Base-by-base conservation (phyloP, 1,140 invertebrate species). In the Procambarus virginalis region DNA sequence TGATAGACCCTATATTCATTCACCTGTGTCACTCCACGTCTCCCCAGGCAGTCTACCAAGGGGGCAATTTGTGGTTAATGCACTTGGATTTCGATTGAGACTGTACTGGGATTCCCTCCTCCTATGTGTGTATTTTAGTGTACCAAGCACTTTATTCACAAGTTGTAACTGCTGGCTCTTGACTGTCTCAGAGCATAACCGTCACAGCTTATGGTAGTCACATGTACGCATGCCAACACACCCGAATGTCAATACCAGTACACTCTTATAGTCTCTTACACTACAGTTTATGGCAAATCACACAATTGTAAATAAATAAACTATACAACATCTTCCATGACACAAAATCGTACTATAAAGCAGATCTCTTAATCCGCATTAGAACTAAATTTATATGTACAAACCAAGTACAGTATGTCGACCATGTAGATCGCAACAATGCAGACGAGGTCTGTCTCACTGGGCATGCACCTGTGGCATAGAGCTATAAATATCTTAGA, bases 231-330 rank as follows among this genome's bases (percentile, higher is more conserved):
- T 64, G 20, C 12, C 2, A 22, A 9, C 58, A 14, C 49, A 70
- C 22, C 17, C 48, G 51, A 78, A 55, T 87, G 10, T 64, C 64
- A 34, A 68, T 48, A 46, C 64, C 64, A 81, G 51, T 68, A 64
- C 84, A 84, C 51, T 73, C 58, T n/a, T 34, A 46, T 17, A n/a
- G 77, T 87, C 64, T 20, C 85, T 81, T 81, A 87, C n/a, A n/a
- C 60, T 87, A 80, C 78, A 87, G 17, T 87, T 80, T 87, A 87
- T 87, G 85, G 78, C 85, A 80, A 87, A 87, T 87, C 85, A 87
- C 85, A 87, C 84, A 87, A 70, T 58, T 87, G 78, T 87, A 87
- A 87, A 87, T 87, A 87, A 87, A 87, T 87, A 87, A 87, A 87
- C 85, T 87, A 87, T 87, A 87, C 85, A 86, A 79, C 81, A 84